phyloP scores from a whole-genome alignment of 1,140 invertebrate genomes.

The Drosophila ananassae region DNA sequence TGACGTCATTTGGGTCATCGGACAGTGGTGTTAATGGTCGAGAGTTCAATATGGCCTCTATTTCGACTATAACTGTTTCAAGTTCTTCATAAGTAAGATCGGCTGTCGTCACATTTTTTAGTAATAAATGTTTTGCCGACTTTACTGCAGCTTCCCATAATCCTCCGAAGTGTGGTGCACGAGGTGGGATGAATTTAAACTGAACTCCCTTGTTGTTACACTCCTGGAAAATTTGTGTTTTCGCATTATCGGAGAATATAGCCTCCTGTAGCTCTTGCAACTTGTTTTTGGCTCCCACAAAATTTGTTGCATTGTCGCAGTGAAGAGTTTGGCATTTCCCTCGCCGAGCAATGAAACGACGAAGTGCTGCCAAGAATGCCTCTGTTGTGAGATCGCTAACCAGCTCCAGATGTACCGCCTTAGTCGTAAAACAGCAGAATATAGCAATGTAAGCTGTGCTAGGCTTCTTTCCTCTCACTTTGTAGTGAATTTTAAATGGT shows the following conservation, averaged over 20 bases:
- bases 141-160: slow-evolving; percentile 3
- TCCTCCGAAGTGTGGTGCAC: not conserved
- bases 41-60: no score
- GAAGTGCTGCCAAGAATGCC: slow-evolving; percentile 1
- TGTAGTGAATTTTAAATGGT: no score
- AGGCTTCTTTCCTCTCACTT: no score
- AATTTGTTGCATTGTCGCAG: slow-evolving; percentile 17
- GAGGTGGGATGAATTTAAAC: no score
- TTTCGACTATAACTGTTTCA: not conserved
- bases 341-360: slow-evolving; percentile 5
- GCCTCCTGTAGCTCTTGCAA: slow-evolving; percentile 2
- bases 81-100: slow-evolving; percentile 7
- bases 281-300: slow-evolving; percentile 8
- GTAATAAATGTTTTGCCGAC: slow-evolving; percentile 2
- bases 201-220: no score
- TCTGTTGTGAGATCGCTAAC: slow-evolving; percentile 1
- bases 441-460: not conserved
- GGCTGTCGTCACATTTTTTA: slow-evolving; percentile 5
- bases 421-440: not conserved
- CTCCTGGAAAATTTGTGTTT: no score
- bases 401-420: slow-evolving; percentile 4
- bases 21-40: no score
- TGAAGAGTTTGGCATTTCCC: slow-evolving; percentile 6
- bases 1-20: no score
- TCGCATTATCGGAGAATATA: not conserved